These are phyloP conservation scores for Samia ricini DNA, from an alignment of 1,140 invertebrate species.

Conservation along the genomic window DNA sequence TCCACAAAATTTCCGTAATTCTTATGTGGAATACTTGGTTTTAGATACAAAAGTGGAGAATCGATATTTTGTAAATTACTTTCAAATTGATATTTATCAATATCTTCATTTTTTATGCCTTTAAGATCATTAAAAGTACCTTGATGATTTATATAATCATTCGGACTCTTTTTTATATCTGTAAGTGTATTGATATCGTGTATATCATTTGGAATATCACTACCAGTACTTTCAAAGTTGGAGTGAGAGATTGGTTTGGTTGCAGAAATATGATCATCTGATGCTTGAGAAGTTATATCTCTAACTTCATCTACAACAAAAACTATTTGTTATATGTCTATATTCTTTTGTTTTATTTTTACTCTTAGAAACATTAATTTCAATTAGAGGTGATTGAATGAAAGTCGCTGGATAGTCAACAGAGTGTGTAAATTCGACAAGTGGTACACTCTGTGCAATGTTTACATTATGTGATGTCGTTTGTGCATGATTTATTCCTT, in stretches of 20 bases:
- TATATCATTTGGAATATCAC: conserved; percentile 52
- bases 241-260: conserved; percentile 55
- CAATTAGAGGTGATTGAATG: conserved; percentile 81
- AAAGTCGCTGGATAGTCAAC: conserved; percentile 82
- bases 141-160: conserved; percentile 44
- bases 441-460: conserved; percentile 79
- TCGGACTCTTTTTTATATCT: conserved; percentile 31
- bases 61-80: conserved; percentile 70
- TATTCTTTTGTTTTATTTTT: conserved; percentile 55
- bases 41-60: conserved; percentile 73
- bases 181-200: conserved; percentile 45
- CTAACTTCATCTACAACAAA: conserved; percentile 49
- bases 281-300: conserved; percentile 68
- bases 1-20: conserved; percentile 56
- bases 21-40: conserved; percentile 73
- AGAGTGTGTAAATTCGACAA: conserved; percentile 81
- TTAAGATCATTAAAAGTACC: conserved; percentile 59
- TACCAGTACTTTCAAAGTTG: conserved; percentile 66
- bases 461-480: conserved; percentile 61
- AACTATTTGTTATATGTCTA: conserved; percentile 57
- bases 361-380: conserved; percentile 67
- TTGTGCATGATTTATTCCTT: conserved; percentile 42
- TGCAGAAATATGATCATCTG: conserved; percentile 65
- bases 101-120: conserved; percentile 61
- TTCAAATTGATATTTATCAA: conserved; percentile 66